phyloP scores from a whole-genome alignment of 2,113 vertebrate genomes.

The Chloropsis hardwickii region DNA sequence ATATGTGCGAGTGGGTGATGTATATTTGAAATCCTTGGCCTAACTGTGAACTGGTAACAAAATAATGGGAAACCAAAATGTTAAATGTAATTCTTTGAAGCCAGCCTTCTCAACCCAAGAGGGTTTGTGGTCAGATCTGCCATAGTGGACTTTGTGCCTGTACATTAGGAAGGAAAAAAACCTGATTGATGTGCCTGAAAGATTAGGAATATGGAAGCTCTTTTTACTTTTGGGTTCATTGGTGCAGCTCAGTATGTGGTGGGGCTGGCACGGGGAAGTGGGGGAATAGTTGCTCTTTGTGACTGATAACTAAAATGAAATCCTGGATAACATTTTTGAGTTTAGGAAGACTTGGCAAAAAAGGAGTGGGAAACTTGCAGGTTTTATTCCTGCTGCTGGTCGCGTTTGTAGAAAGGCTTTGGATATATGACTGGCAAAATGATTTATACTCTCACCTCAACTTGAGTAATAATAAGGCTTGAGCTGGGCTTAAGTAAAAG shows the following conservation, averaged over 20 bases:
- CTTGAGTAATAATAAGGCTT: neutral
- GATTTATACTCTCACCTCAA: neutral
- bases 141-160: neutral
- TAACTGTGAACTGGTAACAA: neutral
- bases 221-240: neutral
- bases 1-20: neutral
- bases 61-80: neutral
- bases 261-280: fast-evolving
- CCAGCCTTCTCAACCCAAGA: fast-evolving
- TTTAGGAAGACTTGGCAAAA: neutral
- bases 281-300: neutral
- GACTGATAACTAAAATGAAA: neutral
- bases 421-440: neutral
- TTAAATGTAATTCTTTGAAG: neutral
- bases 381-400: neutral
- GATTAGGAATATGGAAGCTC: neutral
- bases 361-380: neutral
- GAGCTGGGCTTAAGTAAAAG: neutral
- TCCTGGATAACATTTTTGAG: neutral
- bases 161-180: neutral
- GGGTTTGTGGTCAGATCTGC: neutral
- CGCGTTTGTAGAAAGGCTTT: neutral
- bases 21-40: neutral
- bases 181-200: neutral
- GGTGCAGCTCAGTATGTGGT: neutral